Conservation (phyloP, 2,888 invertebrate genomes). For the Campoplex nolae region DNA sequence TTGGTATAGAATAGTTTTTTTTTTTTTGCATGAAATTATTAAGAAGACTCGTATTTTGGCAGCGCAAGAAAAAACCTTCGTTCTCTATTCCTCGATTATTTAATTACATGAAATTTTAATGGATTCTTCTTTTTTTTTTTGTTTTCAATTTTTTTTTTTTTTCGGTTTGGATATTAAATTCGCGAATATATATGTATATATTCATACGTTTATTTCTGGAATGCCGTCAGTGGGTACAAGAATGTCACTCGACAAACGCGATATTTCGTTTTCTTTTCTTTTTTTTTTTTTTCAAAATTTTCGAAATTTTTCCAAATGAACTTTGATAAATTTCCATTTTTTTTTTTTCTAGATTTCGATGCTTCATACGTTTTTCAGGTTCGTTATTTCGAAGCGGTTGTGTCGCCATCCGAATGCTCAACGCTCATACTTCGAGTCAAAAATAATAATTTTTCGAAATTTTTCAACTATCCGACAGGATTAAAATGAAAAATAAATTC, state of each 20-base stretch:
- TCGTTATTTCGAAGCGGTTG: background rate
- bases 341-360: background rate
- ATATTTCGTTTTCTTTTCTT: background rate
- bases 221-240: background rate
- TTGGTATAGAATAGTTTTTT: background rate
- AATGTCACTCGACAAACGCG: background rate
- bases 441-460: background rate
- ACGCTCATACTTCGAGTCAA: background rate
- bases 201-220: background rate
- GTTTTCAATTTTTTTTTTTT: background rate
- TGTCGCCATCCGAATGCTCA: background rate
- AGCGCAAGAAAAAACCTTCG: constrained; percentile 25
- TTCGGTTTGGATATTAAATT: background rate
- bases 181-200: background rate
- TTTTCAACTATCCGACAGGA: background rate
- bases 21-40: constrained; percentile 15
- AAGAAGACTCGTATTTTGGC: constrained; percentile 48
- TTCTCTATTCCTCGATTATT: background rate
- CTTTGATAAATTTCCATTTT: background rate
- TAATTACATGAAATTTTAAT: constrained; percentile 16
- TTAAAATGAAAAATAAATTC: background rate
- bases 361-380: background rate
- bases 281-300: background rate
- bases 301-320: background rate
- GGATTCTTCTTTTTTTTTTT: background rate